Conservation (phyloP, 2,113 vertebrate species). For the Paradoxurus hermaphroditus region DNA sequence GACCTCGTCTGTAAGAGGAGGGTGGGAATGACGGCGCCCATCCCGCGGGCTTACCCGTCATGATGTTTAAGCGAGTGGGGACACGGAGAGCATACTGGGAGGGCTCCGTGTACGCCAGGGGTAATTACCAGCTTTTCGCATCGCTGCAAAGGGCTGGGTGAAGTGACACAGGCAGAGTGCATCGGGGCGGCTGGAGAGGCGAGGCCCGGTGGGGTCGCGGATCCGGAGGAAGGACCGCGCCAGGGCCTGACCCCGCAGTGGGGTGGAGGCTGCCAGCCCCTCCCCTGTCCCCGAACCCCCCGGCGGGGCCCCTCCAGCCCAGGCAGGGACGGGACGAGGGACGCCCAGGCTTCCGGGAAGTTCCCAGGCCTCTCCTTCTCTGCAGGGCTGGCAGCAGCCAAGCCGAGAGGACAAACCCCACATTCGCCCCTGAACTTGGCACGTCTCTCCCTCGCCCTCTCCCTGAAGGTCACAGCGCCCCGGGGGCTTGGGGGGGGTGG, state of each 20-base stretch:
- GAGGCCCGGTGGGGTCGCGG: rapidly evolving
- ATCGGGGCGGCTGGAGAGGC: not conserved
- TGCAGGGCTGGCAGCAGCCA: not conserved
- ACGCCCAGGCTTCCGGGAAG: not conserved
- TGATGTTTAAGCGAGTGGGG: rapidly evolving
- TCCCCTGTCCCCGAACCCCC: not conserved
- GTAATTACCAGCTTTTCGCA: not conserved
- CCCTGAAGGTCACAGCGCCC: conserved; percentile 67
- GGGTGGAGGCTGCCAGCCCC: not conserved
- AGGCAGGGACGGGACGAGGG: too few relatives aligned
- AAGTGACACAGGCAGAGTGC: rapidly evolving
- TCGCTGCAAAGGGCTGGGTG: not conserved
- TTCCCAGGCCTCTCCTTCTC: not conserved
- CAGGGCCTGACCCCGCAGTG: rapidly evolving
- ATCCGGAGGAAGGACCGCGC: not conserved
- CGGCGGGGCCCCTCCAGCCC: not conserved
- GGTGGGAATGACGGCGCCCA: rapidly evolving
- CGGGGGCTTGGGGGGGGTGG: not conserved
- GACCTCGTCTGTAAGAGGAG: not conserved
- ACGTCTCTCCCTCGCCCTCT: not conserved
- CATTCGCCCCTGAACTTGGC: not conserved
- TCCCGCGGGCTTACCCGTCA: rapidly evolving
- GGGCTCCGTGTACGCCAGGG: rapidly evolving
- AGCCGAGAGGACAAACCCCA: not conserved
- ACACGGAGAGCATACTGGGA: rapidly evolving